Conservation (phyloP, 2,888 invertebrate genomes). For the Auanema freiburgensis region DNA sequence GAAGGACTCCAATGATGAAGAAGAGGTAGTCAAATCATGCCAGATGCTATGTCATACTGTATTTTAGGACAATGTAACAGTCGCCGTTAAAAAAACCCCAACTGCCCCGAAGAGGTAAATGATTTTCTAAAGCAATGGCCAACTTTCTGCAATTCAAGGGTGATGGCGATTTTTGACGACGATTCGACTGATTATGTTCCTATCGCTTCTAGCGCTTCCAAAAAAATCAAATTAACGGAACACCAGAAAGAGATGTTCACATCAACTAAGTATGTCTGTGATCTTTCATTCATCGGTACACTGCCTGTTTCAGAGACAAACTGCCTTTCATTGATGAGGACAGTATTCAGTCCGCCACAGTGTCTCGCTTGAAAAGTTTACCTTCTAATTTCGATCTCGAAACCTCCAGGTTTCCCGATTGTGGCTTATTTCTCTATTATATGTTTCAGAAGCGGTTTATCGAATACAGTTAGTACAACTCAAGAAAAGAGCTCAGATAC, state of each 20-base stretch:
- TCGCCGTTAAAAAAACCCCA: too few relatives aligned
- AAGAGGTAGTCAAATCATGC: too few relatives aligned
- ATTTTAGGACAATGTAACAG: too few relatives aligned
- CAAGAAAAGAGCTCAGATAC: too few relatives aligned
- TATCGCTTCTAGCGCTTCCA: neutral
- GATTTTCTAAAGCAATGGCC: too few relatives aligned
- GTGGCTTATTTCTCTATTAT: neutral
- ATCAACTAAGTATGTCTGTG: neutral
- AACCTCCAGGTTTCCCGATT: neutral
- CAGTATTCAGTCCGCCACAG: neutral
- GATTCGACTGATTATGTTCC: slow-evolving; percentile 2
- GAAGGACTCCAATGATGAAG: too few relatives aligned
- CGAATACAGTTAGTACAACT: too few relatives aligned
- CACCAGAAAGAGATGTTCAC: slow-evolving; percentile 2
- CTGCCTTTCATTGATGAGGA: slow-evolving; percentile 1
- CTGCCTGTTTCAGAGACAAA: neutral
- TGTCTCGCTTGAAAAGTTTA: neutral
- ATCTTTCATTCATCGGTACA: too few relatives aligned
- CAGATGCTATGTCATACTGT: too few relatives aligned
- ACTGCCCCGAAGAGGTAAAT: too few relatives aligned
- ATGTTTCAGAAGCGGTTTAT: neutral
- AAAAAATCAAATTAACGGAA: slow-evolving; percentile 2
- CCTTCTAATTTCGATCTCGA: neutral
- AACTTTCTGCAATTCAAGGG: too few relatives aligned
- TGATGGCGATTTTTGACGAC: neutral